Conservation (phyloP, 37 sponge, comb jelly and placozoan genomes). For the Ianthella basta region DNA sequence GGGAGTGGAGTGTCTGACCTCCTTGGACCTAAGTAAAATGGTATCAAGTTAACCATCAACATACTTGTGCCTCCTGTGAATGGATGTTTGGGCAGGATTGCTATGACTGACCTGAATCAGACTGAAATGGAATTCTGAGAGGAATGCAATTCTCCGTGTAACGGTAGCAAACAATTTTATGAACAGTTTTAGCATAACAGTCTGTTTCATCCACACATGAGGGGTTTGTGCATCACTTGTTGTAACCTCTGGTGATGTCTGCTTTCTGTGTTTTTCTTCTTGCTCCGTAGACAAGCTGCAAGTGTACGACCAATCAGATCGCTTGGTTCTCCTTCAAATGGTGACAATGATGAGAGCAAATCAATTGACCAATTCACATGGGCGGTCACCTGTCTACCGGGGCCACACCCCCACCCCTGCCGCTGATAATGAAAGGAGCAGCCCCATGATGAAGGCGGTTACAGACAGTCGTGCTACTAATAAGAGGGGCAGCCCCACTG, state of each 20-base stretch:
- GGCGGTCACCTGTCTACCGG: background rate
- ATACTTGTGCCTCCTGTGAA: no score
- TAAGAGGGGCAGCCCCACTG: background rate
- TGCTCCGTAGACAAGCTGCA: conserved; percentile 50
- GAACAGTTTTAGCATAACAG: no score
- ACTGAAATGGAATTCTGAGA: no score
- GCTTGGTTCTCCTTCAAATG: conserved; percentile 61
- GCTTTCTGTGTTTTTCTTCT: background rate
- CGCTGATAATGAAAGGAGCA: background rate
- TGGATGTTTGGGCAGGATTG: no score
- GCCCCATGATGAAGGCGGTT: background rate
- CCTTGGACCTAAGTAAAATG: no score
- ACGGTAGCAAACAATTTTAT: background rate
- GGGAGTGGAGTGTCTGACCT: no score
- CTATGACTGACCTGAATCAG: no score
- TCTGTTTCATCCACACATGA: no score
- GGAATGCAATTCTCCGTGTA: background rate
- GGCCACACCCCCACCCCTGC: background rate
- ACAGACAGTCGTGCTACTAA: background rate
- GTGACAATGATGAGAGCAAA: conserved; percentile 74
- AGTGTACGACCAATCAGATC: conserved; percentile 48
- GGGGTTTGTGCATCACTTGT: no score
- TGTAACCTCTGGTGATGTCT: no score
- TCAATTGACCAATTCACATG: conserved; percentile 31
- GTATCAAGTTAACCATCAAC: no score